Evolutionary conservation across 1,140 invertebrate species (phyloP).

Genomic region (Lasioglossum baleicum): DNA sequence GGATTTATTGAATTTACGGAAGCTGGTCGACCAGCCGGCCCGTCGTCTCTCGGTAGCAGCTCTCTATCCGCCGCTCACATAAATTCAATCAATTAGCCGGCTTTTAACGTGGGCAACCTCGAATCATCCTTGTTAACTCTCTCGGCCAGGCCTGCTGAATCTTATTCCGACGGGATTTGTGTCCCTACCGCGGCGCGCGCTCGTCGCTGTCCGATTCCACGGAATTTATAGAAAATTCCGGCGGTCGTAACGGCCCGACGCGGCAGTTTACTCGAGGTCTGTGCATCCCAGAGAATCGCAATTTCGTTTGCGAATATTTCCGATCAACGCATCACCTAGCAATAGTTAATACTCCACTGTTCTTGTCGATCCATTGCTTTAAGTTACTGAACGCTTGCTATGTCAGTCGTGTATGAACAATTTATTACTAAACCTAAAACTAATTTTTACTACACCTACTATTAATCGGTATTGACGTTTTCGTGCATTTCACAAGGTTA

Average conservation of each 20-base stretch:
- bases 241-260: background rate
- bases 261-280: too few species aligned
- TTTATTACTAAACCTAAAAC: too few species aligned
- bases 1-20: slow-evolving; percentile 46
- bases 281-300: too few species aligned
- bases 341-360: too few species aligned
- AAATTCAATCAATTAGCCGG: slow-evolving; percentile 46
- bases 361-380: too few species aligned
- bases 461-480: too few species aligned
- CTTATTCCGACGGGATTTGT: slow-evolving; percentile 28
- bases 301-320: too few species aligned
- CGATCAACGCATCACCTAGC: too few species aligned
- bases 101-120: slow-evolving; percentile 34
- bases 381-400: too few species aligned
- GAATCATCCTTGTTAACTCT: slow-evolving; percentile 48
- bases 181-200: background rate
- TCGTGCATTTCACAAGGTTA: too few species aligned
- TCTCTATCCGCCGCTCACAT: slow-evolving; percentile 32
- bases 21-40: slow-evolving; percentile 27
- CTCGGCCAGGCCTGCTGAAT: slow-evolving; percentile 7
- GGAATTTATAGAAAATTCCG: background rate
- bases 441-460: too few species aligned
- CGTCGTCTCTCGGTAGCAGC: slow-evolving; percentile 34
- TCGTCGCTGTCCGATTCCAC: background rate
- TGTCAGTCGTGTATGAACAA: too few species aligned